A percentile compares a stretch with the other conserved stretches of the same genome.
phyloP scores from a whole-genome alignment of 2,888 invertebrate species.

The Sclerodermus sp. region DNA sequence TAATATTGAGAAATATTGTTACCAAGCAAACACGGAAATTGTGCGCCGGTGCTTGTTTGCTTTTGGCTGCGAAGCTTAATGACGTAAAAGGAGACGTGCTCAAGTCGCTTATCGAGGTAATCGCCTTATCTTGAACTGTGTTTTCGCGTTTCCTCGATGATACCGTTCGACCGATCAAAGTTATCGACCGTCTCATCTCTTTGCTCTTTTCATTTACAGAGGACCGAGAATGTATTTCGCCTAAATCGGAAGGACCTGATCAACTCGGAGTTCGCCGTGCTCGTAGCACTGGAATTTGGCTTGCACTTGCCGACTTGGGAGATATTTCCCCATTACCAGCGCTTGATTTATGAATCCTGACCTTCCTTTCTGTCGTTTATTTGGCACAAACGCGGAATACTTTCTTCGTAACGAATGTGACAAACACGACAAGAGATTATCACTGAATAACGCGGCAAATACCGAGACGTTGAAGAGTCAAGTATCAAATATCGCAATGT shows the following conservation, averaged over 20 bases:
- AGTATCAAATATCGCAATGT: background rate
- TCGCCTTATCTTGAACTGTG: constrained; percentile 9
- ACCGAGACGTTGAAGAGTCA: too few species aligned
- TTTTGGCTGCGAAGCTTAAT: constrained; percentile 94
- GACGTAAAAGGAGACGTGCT: constrained; percentile 91
- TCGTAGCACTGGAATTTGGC: constrained; percentile 93
- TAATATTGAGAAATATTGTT: constrained; percentile 87
- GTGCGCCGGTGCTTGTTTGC: constrained; percentile 91
- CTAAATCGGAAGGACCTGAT: constrained; percentile 88
- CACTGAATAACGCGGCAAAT: too few species aligned
- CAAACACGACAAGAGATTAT: too few species aligned
- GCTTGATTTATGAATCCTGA: constrained; percentile 91
- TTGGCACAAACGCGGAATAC: background rate
- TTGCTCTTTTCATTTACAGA: constrained; percentile 61
- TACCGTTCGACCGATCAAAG: too few species aligned
- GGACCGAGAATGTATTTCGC: constrained; percentile 88
- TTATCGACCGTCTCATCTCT: background rate
- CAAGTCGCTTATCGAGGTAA: constrained; percentile 85
- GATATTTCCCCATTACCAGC: constrained; percentile 92
- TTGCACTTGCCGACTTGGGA: constrained; percentile 90
- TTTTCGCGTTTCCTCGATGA: too few species aligned
- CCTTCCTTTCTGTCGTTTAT: constrained; percentile 39
- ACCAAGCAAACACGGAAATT: constrained; percentile 95
- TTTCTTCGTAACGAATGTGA: background rate
- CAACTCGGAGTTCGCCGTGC: constrained; percentile 89